A percentile compares a stretch with the other conserved stretches of the same genome.
Evolutionary conservation across 2,113 vertebrate genomes (phyloP).

Genomic region (Lophotis ruficrista): DNA sequence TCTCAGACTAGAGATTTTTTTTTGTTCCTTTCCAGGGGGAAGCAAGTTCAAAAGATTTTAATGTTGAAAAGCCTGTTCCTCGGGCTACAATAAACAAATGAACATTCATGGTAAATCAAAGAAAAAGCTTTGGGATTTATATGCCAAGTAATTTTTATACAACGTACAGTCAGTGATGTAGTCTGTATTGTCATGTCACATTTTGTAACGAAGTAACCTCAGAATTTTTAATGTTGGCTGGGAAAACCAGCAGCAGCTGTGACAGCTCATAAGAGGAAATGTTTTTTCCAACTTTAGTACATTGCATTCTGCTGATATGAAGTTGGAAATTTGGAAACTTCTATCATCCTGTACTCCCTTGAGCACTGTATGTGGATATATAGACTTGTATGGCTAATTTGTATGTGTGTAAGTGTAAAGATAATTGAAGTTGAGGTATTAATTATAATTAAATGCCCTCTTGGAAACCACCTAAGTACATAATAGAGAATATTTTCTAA

Average conservation of each 20-base stretch:
- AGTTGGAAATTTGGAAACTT: not conserved
- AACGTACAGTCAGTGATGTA: not conserved
- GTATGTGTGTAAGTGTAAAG: not conserved
- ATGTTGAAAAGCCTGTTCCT: not conserved
- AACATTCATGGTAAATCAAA: not conserved
- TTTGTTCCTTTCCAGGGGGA: not conserved
- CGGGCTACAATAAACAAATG: constrained; percentile 1
- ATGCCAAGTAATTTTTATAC: not conserved
- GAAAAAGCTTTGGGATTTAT: not conserved
- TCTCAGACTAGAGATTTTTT: not conserved
- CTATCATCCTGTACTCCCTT: not conserved
- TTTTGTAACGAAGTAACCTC: not conserved
- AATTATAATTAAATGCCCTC: not conserved
- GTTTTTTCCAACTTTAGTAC: not conserved
- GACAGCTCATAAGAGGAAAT: not conserved
- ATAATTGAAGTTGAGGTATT: not conserved
- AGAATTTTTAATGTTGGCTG: not conserved
- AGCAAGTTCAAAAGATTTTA: constrained; percentile 7
- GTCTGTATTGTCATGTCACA: not conserved
- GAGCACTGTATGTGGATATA: not conserved
- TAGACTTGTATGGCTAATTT: not conserved
- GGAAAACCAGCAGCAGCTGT: not conserved
- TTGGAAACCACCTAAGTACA: not conserved
- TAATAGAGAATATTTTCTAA: not conserved
- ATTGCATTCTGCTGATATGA: not conserved